Base-by-base conservation (phyloP, 2,888 invertebrate genomes). In the Pollenia griseotomentosa region DNA sequence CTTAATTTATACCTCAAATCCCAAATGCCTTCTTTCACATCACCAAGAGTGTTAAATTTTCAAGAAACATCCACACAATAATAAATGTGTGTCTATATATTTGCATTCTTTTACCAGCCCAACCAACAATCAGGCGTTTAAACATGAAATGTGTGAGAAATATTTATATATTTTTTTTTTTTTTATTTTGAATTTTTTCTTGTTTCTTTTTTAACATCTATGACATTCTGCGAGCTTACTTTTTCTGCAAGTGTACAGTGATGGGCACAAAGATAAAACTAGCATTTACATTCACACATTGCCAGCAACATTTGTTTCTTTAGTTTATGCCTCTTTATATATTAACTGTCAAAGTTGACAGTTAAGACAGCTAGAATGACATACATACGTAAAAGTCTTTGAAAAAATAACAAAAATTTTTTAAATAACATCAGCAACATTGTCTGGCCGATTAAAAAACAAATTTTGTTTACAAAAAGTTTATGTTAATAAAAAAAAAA, bases 61-160 rank as follows among this genome's bases (percentile, higher is more conserved):
- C n/a, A 66, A 78, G n/a, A 46, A 23, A 33, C 12, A 59, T 42
- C 33, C 6, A 61, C 68, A 40, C 16, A 11, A 33, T 59, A 14
- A 78, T 68, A 78, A 48, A 68, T 68, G 44, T 11, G 44, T 33
- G 53, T 68, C 33, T 53, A 68, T 66, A 16, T 82, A 48, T 75
- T 57, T 59, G 66, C 82, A 82, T 82, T 82, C 74, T 61, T 78
- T 42, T 57, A 19, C 40, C 73, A 66, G 66, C 65, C 75, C 82
- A 68, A 73, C 40, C 48, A 71, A 81, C 73, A 66, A 73, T 33
- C 51, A 59, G 77, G 59, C 73, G 23, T 9, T 74, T 68, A 14
- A 85, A 77, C 77, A 85, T 85, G 70, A 85, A 82, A 82, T 85
- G 73, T 85, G 77, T 85, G 85, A 78, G 85, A 85, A 85, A 73